Conservation (phyloP, 2,888 invertebrate genomes). For the Zaprionus lineosus region DNA sequence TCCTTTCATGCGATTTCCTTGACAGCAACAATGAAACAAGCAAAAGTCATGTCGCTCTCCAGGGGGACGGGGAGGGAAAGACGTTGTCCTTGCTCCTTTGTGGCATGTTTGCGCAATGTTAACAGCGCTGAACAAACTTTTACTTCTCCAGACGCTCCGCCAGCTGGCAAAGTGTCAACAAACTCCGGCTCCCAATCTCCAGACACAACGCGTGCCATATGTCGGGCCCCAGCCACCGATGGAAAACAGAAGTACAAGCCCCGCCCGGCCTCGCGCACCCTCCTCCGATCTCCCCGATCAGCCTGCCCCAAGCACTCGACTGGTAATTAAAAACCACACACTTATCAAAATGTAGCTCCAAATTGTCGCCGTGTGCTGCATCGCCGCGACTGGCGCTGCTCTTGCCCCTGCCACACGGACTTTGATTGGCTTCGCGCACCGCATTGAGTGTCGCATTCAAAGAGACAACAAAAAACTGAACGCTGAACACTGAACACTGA, state of each 20-base stretch:
- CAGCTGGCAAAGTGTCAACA: conserved; percentile 66
- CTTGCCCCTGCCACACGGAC: conserved; percentile 66
- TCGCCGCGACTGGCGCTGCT: conserved; percentile 33
- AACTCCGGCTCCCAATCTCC: conserved; percentile 29
- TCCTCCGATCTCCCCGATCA: too few species aligned
- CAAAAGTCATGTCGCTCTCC: conserved; percentile 32
- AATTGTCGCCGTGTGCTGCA: conserved; percentile 18
- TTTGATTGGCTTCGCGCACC: conserved; percentile 80
- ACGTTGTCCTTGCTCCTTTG: conserved; percentile 32
- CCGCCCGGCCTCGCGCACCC: too few species aligned
- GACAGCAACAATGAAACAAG: conserved; percentile 46
- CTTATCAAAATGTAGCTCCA: conserved; percentile 60
- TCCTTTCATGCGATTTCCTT: conserved; percentile 40
- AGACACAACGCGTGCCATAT: conserved; percentile 71
- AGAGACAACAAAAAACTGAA: conserved; percentile 19
- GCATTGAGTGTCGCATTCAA: conserved; percentile 47
- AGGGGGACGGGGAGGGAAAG: conserved; percentile 2
- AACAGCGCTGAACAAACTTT: conserved; percentile 61
- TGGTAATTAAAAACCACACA: conserved; percentile 74
- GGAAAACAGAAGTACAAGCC: conserved; percentile 27
- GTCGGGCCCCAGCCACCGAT: conserved; percentile 28
- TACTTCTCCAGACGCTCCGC: conserved; percentile 41
- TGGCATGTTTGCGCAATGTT: conserved; percentile 75
- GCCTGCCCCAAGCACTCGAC: conserved; percentile 12
- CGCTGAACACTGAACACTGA: conserved; percentile 3